Base-by-base conservation (phyloP, 2,888 invertebrate genomes). In the Drosophila pseudotalamancana region DNA sequence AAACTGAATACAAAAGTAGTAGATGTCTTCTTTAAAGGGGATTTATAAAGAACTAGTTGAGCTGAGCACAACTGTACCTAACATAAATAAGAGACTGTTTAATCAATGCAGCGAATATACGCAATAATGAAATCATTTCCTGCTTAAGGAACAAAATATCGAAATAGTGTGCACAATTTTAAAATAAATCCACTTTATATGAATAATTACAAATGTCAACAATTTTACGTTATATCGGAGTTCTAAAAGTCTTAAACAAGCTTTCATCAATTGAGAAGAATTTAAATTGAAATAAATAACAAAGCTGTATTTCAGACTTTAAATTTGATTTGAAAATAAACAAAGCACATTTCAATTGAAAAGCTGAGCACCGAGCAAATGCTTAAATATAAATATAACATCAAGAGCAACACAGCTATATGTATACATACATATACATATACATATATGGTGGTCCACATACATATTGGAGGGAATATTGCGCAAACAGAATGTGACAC, bases 401-500 rank as follows among this genome's bases (percentile, higher is more conserved):
- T 16, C 40, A 21, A 9, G 39, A 14, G 25, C 25, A 14, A 5
- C n/a, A n/a, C n/a, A n/a, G n/a, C n/a, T n/a, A n/a, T n/a, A n/a
- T n/a, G n/a, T n/a, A n/a, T n/a, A n/a, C n/a, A n/a, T n/a, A n/a
- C n/a, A 29, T 29, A 19, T 12, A 9, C 43, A 45, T 43, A 43
- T 18, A 12, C 14, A 25, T 25, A 14, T 11, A 27, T 9, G 29
- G 9, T 29, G 14, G 14, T 42, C 6, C 16, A 11, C 19, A 45
- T 45, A 12, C 8, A 45, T 45, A 19, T 45, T 45, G 29, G 8
- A 45, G 12, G 19, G 2, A 9, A 43, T 43, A 12, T 29, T 29
- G 43, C 27, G 29, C 43, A 43, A 43, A 19, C 43, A 12, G 27
- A 45, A 19, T 18, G 9, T 29, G 43, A 12, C 43, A 29, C 29